phyloP scores from a whole-genome alignment of 1,140 invertebrate species.

The Caenorhabditis inopinata region DNA sequence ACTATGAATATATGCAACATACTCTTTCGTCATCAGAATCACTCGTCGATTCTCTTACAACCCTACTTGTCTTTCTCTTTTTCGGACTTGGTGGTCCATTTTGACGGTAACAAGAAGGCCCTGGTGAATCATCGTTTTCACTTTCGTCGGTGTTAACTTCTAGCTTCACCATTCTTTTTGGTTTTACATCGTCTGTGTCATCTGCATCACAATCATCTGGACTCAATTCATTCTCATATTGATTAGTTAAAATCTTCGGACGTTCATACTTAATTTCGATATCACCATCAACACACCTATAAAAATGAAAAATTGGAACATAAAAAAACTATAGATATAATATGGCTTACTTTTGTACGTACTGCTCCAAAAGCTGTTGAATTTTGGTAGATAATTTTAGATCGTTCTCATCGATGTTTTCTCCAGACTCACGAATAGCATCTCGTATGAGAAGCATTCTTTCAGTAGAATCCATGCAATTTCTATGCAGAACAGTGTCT shows the following conservation, averaged over 20 bases:
- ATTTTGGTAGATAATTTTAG: not conserved
- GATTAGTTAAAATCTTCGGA: not conserved
- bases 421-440: not conserved
- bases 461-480: not conserved
- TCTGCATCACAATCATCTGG: not conserved
- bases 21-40: not conserved
- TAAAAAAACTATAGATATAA: too few species aligned
- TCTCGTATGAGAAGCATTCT: not conserved
- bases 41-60: not conserved
- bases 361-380: not conserved
- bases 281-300: not conserved
- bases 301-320: too few species aligned
- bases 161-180: not conserved
- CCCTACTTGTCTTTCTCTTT: not conserved
- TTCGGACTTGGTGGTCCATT: not conserved
- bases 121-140: not conserved
- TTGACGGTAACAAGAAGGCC: not conserved
- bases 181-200: not conserved
- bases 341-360: not conserved
- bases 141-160: not conserved
- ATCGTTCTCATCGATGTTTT: not conserved
- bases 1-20: not conserved
- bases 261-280: conserved; percentile 1
- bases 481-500: not conserved
- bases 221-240: not conserved